Evolutionary conservation across 2,888 invertebrate genomes (phyloP).

Genomic region (Orthosia cruda): DNA sequence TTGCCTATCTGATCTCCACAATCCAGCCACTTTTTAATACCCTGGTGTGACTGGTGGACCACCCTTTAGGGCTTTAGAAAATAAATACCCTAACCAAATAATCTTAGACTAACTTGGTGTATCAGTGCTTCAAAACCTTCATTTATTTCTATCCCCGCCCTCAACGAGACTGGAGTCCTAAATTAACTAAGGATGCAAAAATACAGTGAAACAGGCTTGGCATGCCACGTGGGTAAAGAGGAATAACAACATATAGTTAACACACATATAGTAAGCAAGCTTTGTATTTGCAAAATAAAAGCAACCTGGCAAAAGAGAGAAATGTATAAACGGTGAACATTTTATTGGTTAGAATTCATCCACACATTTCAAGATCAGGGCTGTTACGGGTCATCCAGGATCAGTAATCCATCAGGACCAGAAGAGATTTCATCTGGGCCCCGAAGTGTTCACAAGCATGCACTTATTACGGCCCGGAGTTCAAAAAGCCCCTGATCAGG

Average conservation of each 20-base stretch:
- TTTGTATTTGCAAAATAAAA: slow-evolving; percentile 40
- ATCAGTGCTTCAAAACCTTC: slow-evolving; percentile 20
- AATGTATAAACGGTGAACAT: neutral
- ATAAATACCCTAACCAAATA: slow-evolving; percentile 7
- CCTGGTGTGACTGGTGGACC: neutral
- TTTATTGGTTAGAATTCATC: neutral
- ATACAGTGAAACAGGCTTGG: slow-evolving; percentile 61
- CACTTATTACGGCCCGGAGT: neutral
- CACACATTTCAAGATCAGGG: neutral
- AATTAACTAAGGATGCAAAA: slow-evolving; percentile 58
- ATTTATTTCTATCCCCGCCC: slow-evolving; percentile 36
- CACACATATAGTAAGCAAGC: slow-evolving; percentile 62
- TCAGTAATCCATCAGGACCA: neutral
- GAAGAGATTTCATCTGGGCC: neutral
- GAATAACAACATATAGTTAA: slow-evolving; percentile 57
- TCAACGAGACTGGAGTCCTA: slow-evolving; percentile 35
- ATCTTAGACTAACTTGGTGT: slow-evolving; percentile 44
- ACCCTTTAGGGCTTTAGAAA: neutral
- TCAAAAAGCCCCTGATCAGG: neutral
- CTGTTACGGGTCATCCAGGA: too few relatives aligned
- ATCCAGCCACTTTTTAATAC: neutral
- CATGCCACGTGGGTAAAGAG: slow-evolving; percentile 57
- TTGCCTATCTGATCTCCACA: neutral
- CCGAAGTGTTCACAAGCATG: slow-evolving; percentile 1
- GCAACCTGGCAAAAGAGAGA: slow-evolving; percentile 24